These are phyloP conservation scores for Phoeniculus purpureus DNA, from an alignment of 2,797 vertebrate genomes.

Conservation along the genomic window DNA sequence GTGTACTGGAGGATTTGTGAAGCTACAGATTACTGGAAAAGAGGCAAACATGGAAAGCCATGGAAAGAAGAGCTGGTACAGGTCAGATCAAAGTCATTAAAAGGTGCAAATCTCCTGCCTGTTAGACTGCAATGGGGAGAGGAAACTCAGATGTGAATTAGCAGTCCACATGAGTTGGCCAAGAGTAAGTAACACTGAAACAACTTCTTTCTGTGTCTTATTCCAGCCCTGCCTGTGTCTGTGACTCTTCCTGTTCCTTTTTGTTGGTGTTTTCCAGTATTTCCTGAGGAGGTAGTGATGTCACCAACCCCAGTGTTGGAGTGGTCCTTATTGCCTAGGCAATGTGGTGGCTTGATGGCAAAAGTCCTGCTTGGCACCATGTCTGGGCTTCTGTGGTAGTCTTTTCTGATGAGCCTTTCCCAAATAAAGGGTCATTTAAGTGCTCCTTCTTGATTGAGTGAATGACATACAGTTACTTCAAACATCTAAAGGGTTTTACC, in stretches of 20 bases:
- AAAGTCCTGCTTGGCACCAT: not conserved
- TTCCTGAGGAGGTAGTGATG: not conserved
- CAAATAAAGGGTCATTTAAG: not conserved
- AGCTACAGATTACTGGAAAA: not conserved
- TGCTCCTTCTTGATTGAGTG: not conserved
- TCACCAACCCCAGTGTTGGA: not conserved
- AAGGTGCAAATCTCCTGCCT: not conserved
- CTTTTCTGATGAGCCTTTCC: not conserved
- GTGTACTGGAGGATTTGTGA: not conserved
- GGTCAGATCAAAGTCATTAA: not conserved
- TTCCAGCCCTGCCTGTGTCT: not conserved
- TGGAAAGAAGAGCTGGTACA: not conserved
- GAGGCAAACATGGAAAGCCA: not conserved
- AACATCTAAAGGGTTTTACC: not conserved
- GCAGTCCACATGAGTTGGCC: not conserved
- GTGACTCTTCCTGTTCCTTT: not conserved
- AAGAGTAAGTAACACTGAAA: not conserved
- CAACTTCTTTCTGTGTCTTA: not conserved
- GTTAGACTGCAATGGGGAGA: not conserved
- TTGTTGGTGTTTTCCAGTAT: not conserved
- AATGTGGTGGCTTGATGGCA: not conserved
- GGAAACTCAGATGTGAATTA: not conserved
- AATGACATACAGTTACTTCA: not conserved
- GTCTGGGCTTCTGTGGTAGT: fast-evolving
- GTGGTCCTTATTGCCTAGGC: not conserved